These are phyloP conservation scores for Pygmarrhopalites habei DNA, from an alignment of 1,140 invertebrate genomes.

Conservation along the genomic window DNA sequence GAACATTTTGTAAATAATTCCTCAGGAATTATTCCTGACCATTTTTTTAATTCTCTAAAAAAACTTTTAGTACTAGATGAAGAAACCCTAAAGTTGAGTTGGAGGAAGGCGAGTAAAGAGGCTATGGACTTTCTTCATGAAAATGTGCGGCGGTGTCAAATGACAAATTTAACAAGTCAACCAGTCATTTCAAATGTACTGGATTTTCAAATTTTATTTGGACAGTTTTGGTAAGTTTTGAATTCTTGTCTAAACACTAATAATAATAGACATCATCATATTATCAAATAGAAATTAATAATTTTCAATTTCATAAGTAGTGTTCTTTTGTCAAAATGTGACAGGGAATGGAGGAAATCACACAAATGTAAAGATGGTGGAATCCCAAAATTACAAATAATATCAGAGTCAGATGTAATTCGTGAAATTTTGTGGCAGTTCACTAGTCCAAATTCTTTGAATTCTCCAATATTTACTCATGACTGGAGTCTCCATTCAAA, in stretches of 20 bases:
- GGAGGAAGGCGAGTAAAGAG: constrained; percentile 2
- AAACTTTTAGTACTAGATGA: no score
- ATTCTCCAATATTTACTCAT: constrained; percentile 22
- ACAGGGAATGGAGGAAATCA: constrained; percentile 31
- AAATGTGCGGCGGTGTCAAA: constrained; percentile 8
- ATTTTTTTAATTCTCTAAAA: no score
- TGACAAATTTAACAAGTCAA: constrained; percentile 14
- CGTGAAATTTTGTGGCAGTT: constrained; percentile 31
- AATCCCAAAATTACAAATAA: not conserved
- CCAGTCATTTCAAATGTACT: constrained; percentile 21
- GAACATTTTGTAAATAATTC: no score
- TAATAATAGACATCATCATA: no score
- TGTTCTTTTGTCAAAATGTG: no score
- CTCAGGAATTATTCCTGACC: no score
- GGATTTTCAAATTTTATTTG: constrained; percentile 24
- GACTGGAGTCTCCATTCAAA: constrained; percentile 13
- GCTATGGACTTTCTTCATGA: not conserved
- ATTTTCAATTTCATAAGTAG: no score
- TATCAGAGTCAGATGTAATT: constrained; percentile 20
- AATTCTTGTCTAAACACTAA: no score
- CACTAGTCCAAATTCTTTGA: not conserved
- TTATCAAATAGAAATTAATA: no score
- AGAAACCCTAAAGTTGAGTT: no score
- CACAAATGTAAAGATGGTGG: not conserved
- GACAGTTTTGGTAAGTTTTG: constrained; percentile 25